Evolutionary conservation across 2,797 vertebrate genomes (phyloP).

Genomic region (Enteromius mattozi): DNA sequence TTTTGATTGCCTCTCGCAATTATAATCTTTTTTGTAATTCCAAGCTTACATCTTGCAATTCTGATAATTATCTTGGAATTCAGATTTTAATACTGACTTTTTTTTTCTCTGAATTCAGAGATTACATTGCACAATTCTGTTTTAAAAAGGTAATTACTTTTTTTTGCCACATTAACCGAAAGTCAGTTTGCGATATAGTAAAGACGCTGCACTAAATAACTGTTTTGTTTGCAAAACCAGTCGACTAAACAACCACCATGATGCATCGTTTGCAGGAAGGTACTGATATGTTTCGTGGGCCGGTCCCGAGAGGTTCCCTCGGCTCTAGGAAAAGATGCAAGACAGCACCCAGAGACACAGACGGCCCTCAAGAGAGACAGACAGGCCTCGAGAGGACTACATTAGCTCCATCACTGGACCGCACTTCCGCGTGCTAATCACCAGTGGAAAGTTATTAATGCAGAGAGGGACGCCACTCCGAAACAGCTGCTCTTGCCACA

Average conservation of each 20-base stretch:
- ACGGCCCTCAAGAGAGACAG: slow-evolving; percentile 50
- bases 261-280: not conserved
- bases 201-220: not conserved
- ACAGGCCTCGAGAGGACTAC: slow-evolving; percentile 68
- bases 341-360: slow-evolving; percentile 15
- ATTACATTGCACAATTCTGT: not conserved
- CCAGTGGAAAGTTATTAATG: slow-evolving; percentile 81
- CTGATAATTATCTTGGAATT: not conserved
- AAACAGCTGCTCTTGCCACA: slow-evolving; percentile 84
- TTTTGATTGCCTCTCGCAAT: not conserved
- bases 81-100: no score
- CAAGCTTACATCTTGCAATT: not conserved
- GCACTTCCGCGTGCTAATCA: slow-evolving; percentile 79
- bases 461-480: slow-evolving; percentile 73
- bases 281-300: not conserved
- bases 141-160: not conserved
- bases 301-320: not conserved
- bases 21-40: not conserved
- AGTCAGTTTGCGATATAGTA: not conserved
- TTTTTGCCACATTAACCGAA: not conserved
- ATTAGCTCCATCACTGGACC: slow-evolving; percentile 77
- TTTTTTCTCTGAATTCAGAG: not conserved
- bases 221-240: not conserved
- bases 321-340: not conserved
- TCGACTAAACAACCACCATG: not conserved